These are phyloP conservation scores for Tautogolabrus adspersus DNA, from an alignment of 2,113 vertebrate species.

Conservation along the genomic window DNA sequence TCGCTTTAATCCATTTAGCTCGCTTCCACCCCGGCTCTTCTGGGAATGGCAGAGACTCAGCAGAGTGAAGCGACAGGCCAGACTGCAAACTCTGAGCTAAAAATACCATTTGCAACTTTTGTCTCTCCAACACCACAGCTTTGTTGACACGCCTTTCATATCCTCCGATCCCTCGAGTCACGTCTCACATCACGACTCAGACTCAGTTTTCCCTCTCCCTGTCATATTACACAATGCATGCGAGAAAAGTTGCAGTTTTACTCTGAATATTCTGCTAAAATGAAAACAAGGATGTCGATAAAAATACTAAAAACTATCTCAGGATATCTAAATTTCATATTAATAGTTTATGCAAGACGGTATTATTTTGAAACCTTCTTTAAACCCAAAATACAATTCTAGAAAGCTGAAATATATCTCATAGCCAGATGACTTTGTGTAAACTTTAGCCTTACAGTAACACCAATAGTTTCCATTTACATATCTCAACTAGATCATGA, in stretches of 20 bases:
- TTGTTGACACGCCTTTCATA: conserved; percentile 17
- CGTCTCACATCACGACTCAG: conserved; percentile 6
- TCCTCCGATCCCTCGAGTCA: conserved; percentile 27
- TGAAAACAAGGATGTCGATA: no score
- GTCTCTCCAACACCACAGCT: conserved; percentile 19
- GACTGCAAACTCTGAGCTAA: conserved; percentile 24
- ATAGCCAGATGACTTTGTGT: neutral
- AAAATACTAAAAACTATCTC: no score
- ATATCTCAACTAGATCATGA: no score
- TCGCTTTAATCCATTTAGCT: conserved; percentile 46
- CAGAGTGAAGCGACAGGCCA: conserved; percentile 17
- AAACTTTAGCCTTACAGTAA: neutral
- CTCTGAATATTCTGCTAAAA: no score
- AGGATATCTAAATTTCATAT: no score
- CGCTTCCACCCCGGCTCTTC: conserved; percentile 17
- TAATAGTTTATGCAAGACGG: neutral
- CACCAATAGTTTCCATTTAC: no score
- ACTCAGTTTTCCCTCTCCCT: neutral
- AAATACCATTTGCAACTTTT: conserved; percentile 45
- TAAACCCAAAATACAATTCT: neutral
- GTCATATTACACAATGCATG: neutral
- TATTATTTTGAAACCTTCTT: neutral
- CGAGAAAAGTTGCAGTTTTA: neutral
- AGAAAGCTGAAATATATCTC: neutral
- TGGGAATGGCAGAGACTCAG: conserved; percentile 23